These are phyloP conservation scores for Cyanistes caeruleus DNA, from an alignment of 2,113 vertebrate species.

Conservation along the genomic window DNA sequence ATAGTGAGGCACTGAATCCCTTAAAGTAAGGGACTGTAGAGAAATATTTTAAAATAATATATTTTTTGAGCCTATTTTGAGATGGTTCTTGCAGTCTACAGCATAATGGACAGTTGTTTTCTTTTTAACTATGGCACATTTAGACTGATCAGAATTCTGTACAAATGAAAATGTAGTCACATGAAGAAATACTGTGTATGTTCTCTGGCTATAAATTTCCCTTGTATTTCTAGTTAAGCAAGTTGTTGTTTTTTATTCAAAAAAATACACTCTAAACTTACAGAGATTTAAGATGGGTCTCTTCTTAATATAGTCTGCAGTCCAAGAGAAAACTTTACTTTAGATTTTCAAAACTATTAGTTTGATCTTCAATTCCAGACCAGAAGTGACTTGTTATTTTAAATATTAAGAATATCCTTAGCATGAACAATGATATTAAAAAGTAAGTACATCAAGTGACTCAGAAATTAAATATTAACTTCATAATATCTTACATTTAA, in stretches of 20 bases:
- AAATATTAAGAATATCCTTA: not conserved
- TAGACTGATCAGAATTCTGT: not conserved
- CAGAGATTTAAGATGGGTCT: not conserved
- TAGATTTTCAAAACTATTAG: not conserved
- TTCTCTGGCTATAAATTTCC: not conserved
- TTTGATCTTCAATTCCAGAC: not conserved
- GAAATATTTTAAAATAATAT: not conserved
- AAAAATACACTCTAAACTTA: not conserved
- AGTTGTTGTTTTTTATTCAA: accelerated
- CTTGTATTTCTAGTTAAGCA: not conserved
- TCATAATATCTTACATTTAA: not conserved
- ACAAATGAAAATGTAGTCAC: not conserved
- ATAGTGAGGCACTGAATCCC: not conserved
- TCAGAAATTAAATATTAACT: not conserved
- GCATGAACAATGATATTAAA: not conserved
- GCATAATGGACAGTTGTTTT: not conserved
- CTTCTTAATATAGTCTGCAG: not conserved
- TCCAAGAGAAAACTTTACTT: not conserved
- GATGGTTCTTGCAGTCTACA: not conserved
- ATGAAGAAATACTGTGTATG: not conserved
- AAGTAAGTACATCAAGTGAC: not conserved
- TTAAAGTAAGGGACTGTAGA: not conserved
- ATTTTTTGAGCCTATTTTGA: not conserved
- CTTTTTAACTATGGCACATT: not conserved
- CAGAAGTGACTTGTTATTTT: not conserved